These are phyloP conservation scores for Heloderma charlesbogerti DNA, from an alignment of 2,113 vertebrate species.

Conservation along the genomic window DNA sequence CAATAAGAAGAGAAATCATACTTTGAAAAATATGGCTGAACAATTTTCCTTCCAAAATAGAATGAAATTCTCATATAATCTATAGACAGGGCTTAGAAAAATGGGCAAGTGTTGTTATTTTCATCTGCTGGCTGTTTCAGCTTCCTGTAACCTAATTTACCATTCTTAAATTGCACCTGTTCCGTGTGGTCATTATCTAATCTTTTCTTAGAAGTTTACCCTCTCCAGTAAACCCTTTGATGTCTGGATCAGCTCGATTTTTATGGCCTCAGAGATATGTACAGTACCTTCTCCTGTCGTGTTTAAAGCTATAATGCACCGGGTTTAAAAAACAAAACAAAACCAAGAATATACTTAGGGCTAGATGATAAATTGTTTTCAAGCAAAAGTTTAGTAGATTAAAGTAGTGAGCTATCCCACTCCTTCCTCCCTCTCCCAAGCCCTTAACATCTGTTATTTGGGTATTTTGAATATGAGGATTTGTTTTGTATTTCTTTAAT, in stretches of 20 bases:
- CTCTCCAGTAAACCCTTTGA: conserved; percentile 71
- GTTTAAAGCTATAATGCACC: conserved; percentile 68
- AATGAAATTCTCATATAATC: background rate
- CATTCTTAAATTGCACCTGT: conserved; percentile 79
- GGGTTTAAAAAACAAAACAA: conserved; percentile 49
- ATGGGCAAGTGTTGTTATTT: background rate
- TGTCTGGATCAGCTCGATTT: conserved; percentile 70
- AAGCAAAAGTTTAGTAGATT: conserved; percentile 61
- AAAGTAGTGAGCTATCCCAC: conserved; percentile 58
- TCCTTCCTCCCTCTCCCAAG: conserved; percentile 36
- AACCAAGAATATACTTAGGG: conserved; percentile 36
- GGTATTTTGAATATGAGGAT: conserved; percentile 26
- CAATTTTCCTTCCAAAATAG: background rate
- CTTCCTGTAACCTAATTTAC: conserved; percentile 62
- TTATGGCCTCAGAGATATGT: conserved; percentile 68
- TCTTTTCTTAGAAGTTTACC: conserved; percentile 72
- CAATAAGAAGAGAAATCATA: too few relatives aligned
- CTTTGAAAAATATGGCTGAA: background rate
- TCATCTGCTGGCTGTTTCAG: conserved; percentile 64
- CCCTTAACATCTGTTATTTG: conserved; percentile 29
- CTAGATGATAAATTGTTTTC: conserved; percentile 59
- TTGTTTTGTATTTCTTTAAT: conserved; percentile 17
- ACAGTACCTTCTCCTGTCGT: conserved; percentile 58
- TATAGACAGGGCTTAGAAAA: background rate
- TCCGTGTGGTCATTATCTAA: conserved; percentile 68